Evolutionary conservation across 2,888 invertebrate species (phyloP).

Genomic region (Pseudococcus viburni): DNA sequence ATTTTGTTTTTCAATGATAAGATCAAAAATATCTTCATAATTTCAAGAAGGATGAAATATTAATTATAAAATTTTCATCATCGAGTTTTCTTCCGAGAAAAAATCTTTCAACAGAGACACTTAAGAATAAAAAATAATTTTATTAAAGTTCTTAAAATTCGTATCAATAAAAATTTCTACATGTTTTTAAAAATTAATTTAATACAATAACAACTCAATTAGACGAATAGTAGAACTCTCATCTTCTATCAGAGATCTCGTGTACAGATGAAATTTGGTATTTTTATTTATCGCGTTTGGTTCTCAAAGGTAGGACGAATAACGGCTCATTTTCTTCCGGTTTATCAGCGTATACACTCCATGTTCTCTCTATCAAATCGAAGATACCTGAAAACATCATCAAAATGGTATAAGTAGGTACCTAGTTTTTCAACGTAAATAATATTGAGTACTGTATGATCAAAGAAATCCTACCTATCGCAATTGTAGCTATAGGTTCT

Average conservation of each 20-base stretch:
- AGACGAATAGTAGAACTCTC: neutral
- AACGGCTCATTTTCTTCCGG: constrained; percentile 81
- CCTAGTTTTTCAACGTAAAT: neutral
- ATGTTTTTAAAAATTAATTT: too few relatives aligned
- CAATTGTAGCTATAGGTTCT: constrained; percentile 76
- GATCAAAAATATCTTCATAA: too few relatives aligned
- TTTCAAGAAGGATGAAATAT: too few relatives aligned
- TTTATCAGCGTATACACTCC: constrained; percentile 85
- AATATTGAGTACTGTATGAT: neutral
- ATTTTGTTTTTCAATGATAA: neutral
- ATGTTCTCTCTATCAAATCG: constrained; percentile 81
- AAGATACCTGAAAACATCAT: constrained; percentile 78
- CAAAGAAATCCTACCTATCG: constrained; percentile 76
- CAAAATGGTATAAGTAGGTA: neutral
- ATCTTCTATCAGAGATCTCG: neutral
- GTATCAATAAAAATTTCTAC: neutral
- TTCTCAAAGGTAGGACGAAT: constrained; percentile 76
- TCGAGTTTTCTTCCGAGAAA: neutral
- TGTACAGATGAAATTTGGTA: neutral
- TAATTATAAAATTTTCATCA: neutral
- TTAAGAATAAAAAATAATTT: neutral
- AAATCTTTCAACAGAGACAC: neutral
- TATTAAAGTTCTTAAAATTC: neutral
- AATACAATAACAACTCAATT: too few relatives aligned
- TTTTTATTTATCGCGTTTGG: constrained; percentile 20